Evolutionary conservation across 2,888 invertebrate species (phyloP).

Genomic region (Notocelia uddmanniana): DNA sequence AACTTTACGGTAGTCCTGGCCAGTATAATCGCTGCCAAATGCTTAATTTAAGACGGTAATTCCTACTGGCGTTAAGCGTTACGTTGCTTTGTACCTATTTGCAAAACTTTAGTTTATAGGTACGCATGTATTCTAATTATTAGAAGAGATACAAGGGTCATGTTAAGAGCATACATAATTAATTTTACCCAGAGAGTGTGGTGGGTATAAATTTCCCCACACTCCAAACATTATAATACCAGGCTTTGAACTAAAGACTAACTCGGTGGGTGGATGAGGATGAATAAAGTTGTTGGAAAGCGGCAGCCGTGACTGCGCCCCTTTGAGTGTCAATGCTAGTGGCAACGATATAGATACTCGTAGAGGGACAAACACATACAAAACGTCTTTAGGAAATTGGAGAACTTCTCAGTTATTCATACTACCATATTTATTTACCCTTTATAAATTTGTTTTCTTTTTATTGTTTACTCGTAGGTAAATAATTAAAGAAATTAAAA

Average conservation of each 20-base stretch:
- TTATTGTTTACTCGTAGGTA: no score
- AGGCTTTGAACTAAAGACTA: background rate
- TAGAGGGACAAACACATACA: background rate
- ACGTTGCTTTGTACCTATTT: no score
- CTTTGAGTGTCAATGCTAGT: background rate
- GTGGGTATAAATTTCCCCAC: background rate
- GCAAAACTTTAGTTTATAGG: background rate
- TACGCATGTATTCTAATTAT: no score
- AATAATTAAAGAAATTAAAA: no score
- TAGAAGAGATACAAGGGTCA: no score
- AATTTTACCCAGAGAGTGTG: background rate
- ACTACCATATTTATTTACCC: background rate
- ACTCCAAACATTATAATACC: no score
- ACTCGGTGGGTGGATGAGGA: background rate
- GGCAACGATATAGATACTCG: background rate
- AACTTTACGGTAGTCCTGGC: constrained; percentile 36
- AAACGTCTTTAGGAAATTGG: background rate
- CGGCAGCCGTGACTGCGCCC: constrained; percentile 4
- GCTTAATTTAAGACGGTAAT: background rate
- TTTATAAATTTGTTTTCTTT: no score
- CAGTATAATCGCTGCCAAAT: background rate
- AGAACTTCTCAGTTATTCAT: background rate
- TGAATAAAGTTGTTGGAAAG: background rate
- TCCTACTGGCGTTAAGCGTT: no score
- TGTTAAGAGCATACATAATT: no score